Evolutionary conservation across 2,888 invertebrate genomes (phyloP), one percentile per base, ranked within the genome.

Genomic region (Galeopsomyia nigrocyanea): DNA sequence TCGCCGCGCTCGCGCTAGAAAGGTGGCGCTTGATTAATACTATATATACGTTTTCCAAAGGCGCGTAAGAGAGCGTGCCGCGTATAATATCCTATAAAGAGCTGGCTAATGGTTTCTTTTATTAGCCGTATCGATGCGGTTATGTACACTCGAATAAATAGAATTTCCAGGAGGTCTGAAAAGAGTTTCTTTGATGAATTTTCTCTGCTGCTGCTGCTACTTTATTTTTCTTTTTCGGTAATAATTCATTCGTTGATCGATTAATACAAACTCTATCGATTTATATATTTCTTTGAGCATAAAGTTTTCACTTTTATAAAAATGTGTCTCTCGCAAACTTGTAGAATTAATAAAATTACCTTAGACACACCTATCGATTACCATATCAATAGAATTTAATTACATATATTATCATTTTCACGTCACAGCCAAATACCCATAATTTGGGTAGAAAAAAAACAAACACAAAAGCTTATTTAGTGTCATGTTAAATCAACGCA

Each of bases 21-120:
- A 64, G 63, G 51, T 60, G 62, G 58, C 53, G 51, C 64, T 58
- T 70, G 69, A 70, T 70, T 70, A 60, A 70, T 70, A 60, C 58
- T 51, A 46, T 46, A 22, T 56, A n/a, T n/a, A 14, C 7, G 39
- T 56, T 55, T 47, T 21, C 9, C 31, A 19, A 51, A 16, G n/a
- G 22, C 47, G 50, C 26, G 58, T 3, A 5, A 2, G 26, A 26
- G 26, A 49, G 50, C 50, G 19, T 51, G 46, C 46, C 57, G 22
- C 51, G 51, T n/a, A 7, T 68, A 53, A 61, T 61, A 61, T 31
- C 39, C 1, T 39, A 47, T 61, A 61, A 61, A 50, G 61, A 61
- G 22, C 61, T 22, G 61, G 53, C 53, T 68, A 68, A 68, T 68
- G 68, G 56, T 39, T 50, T 39, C 56, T 26, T 49, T 26, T 26